Percentiles rank a stretch among this genome's conserved stretches.
Evolutionary conservation across 2,113 vertebrate species (phyloP).

Genomic region (Poecile atricapillus): DNA sequence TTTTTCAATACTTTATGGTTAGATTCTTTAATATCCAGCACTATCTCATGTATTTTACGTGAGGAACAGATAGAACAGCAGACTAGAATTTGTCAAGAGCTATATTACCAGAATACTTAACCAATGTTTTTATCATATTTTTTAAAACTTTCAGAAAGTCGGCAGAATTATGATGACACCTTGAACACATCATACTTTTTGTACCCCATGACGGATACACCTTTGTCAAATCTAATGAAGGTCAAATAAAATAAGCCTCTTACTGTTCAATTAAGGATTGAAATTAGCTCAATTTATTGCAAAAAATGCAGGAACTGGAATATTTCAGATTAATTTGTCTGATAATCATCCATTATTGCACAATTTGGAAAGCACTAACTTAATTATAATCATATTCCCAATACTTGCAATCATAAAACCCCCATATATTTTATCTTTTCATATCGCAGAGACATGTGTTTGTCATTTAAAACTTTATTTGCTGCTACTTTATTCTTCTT

Average conservation of each 20-base stretch:
- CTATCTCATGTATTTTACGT: not conserved
- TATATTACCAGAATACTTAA: not conserved
- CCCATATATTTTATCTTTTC: not conserved
- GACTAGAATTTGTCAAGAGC: not conserved
- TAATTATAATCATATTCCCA: not conserved
- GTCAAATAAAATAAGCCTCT: not conserved
- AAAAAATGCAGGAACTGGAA: not conserved
- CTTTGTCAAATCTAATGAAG: not conserved
- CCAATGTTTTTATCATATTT: not conserved
- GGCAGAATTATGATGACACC: not conserved
- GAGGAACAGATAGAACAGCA: not conserved
- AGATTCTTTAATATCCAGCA: not conserved
- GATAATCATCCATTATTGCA: not conserved
- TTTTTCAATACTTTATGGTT: not conserved
- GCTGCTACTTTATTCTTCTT: not conserved
- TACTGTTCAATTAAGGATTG: not conserved
- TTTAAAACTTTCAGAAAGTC: not conserved
- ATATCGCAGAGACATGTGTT: not conserved
- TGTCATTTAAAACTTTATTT: not conserved
- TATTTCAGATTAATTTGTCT: not conserved
- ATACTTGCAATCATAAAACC: not conserved
- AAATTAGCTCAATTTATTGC: not conserved
- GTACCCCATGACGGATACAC: not conserved
- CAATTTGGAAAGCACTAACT: not conserved
- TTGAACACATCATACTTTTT: not conserved